phyloP scores from a whole-genome alignment of 2,888 invertebrate species.

The Drosophila tanythrix region DNA sequence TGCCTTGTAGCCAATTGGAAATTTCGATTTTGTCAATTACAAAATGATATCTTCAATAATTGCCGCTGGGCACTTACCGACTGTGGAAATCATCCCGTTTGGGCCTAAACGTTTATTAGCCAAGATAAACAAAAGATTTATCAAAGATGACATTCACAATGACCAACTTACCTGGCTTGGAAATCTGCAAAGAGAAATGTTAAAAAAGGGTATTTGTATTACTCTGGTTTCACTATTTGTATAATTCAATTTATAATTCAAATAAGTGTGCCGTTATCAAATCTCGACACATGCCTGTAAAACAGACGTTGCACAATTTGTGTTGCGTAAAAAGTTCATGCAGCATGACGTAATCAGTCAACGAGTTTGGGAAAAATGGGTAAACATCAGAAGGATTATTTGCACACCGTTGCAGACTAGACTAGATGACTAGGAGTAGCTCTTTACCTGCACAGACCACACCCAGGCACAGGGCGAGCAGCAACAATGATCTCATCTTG shows the following conservation, averaged over 20 bases:
- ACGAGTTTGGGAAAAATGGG: neutral
- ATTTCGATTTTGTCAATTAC: constrained; percentile 53
- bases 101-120: constrained; percentile 26
- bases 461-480: constrained; percentile 82
- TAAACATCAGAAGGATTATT: constrained; percentile 11
- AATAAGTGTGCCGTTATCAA: neutral
- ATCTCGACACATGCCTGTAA: constrained; percentile 39
- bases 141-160: constrained; percentile 1
- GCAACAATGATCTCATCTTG: constrained; percentile 81
- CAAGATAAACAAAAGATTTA: constrained; percentile 13
- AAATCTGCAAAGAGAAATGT: constrained; percentile 52
- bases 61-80: constrained; percentile 81
- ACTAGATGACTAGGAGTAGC: constrained; percentile 10
- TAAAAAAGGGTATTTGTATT: neutral
- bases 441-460: constrained; percentile 82
- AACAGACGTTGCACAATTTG: constrained; percentile 54
- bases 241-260: constrained; percentile 1
- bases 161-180: constrained; percentile 59
- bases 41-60: constrained; percentile 67
- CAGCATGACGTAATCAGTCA: constrained; percentile 27
- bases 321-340: constrained; percentile 57
- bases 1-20: constrained; percentile 78
- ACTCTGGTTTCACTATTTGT: neutral
- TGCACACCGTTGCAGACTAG: constrained; percentile 14
- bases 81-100: constrained; percentile 66